Evolutionary conservation across 2,797 vertebrate species (phyloP), one percentile per base, ranked within the genome.

Genomic region (Sternarchorhynchus goeldii): DNA sequence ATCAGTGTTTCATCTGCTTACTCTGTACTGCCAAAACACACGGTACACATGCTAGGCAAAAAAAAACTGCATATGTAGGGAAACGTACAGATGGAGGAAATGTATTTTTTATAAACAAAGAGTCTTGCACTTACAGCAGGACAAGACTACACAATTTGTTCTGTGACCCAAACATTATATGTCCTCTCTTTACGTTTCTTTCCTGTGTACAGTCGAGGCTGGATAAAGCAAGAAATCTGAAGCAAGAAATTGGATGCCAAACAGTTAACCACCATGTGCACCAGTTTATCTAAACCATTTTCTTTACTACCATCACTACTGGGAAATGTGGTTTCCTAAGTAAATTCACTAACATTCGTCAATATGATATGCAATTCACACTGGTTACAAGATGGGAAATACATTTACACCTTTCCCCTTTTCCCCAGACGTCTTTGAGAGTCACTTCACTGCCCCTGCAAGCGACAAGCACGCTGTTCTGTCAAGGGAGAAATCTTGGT

Each of bases 301-400:
- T 69, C 58, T 74, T 73, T 39, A 10, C 10, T 36, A 16, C 70
- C 74, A 41, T 74, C 74, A 67, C 77, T 20, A 25, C 58, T 64
- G 73, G 73, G 78, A 80, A 69, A 83, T 74, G 69, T 57, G 67
- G 70, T 69, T 55, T 58, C 73, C 63, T 66, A 63, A 57, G 66
- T 82, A 72, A 79, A 82, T 67, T 71, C 55, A 72, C 72, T 65
- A 75, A 78, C 72, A 82, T 74, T 64, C 69, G 53, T 57, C 59
- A 31, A 63, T 31, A 73, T 53, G 69, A 74, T 59, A 73, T 29
- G 82, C 74, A 79, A 75, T 78, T 78, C 71, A 62, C 82, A 78
- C 79, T 75, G 72, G 70, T 75, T 78, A 82, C 29, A 67, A 67
- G 45, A 75, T 29, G 72, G 64, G 59, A 78, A 78, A 78, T 72